Evolutionary conservation across 2,888 invertebrate species (phyloP).

Genomic region (Willowsia nigromaculata): DNA sequence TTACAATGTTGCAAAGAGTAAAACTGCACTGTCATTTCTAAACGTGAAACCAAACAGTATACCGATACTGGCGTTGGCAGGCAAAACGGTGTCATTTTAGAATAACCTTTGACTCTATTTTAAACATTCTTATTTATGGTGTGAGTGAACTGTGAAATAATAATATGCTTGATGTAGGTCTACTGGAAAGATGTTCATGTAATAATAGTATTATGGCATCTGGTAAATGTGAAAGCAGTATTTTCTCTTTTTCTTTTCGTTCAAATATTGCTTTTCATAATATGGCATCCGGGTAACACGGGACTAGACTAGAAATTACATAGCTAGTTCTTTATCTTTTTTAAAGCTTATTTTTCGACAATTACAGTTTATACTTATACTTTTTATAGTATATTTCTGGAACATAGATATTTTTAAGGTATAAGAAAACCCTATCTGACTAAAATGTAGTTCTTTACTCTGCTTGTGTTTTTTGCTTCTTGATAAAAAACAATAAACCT

Average conservation of each 20-base stretch:
- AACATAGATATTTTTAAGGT: background rate
- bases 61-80: background rate
- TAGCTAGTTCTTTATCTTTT: background rate
- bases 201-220: slow-evolving; percentile 10
- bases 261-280: slow-evolving; percentile 3
- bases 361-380: background rate
- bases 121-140: background rate
- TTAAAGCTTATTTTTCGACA: background rate
- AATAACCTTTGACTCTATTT: background rate
- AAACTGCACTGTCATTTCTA: background rate
- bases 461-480: background rate
- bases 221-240: background rate
- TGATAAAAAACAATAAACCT: background rate
- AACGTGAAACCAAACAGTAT: background rate
- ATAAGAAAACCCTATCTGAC: background rate
- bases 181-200: background rate
- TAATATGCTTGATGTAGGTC: background rate
- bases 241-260: background rate
- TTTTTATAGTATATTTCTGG: background rate
- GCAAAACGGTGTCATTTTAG: background rate
- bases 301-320: slow-evolving; percentile 20
- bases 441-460: background rate
- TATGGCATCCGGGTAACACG: slow-evolving; percentile 37
- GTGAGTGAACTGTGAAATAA: background rate
- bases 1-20: background rate